Conservation (phyloP, 2,113 vertebrate species). For the Ptilonorhynchus violaceus region DNA sequence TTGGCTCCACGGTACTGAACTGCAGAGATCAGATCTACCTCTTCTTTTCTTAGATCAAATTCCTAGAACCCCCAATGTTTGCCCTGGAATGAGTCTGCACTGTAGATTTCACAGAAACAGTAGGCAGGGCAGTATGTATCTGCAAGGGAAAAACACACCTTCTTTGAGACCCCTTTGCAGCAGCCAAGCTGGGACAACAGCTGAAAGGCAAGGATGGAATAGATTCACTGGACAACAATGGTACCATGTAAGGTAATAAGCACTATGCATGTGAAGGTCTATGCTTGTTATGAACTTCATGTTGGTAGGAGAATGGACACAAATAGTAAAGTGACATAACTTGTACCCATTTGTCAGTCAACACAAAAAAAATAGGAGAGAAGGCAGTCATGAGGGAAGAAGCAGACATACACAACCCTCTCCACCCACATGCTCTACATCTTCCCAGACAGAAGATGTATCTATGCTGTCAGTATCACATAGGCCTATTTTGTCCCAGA, state of each 20-base stretch:
- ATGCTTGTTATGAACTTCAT: background rate
- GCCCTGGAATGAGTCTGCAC: background rate
- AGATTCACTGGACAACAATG: constrained; percentile 19
- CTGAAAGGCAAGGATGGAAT: background rate
- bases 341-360: background rate
- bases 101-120: background rate
- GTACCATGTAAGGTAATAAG: constrained; percentile 22
- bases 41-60: background rate
- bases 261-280: background rate
- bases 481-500: background rate
- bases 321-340: background rate
- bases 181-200: background rate
- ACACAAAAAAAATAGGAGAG: background rate
- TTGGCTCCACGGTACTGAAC: background rate
- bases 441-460: background rate
- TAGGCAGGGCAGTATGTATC: background rate
- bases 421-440: background rate
- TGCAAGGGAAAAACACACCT: background rate
- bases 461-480: background rate
- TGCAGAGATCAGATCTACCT: background rate
- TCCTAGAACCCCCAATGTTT: background rate
- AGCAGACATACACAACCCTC: background rate
- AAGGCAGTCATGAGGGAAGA: background rate
- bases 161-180: background rate
- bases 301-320: background rate